These are phyloP conservation scores for Salvelinus alpinus DNA, from an alignment of 2,113 vertebrate species.

Conservation along the genomic window DNA sequence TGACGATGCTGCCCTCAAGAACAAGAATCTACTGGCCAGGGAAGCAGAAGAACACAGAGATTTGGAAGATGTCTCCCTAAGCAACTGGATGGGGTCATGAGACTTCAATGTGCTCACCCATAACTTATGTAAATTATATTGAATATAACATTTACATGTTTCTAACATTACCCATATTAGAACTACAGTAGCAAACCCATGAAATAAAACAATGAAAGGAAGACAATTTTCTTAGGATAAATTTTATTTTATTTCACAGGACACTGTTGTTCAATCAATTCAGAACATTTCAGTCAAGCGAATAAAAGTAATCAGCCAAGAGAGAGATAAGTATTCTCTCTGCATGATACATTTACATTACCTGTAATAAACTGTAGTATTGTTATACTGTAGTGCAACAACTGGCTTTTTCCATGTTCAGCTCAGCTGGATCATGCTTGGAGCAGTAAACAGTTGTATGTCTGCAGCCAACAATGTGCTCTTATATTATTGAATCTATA, in stretches of 20 bases:
- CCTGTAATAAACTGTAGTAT: constrained; percentile 5
- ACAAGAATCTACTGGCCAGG: constrained; percentile 57
- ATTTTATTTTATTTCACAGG: constrained; percentile 38
- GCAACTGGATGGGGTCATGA: background rate
- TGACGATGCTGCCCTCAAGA: constrained; percentile 51
- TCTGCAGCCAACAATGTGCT: constrained; percentile 1
- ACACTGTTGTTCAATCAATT: constrained; percentile 33
- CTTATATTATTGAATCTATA: constrained; percentile 1
- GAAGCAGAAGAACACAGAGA: constrained; percentile 40
- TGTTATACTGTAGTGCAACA: constrained; percentile 8
- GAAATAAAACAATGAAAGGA: background rate
- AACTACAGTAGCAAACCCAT: background rate
- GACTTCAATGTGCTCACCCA: background rate
- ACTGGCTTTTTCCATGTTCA: background rate
- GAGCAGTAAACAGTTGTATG: background rate
- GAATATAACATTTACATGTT: background rate
- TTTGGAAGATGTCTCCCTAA: background rate
- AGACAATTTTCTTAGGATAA: constrained; percentile 13
- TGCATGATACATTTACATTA: background rate
- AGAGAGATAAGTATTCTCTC: constrained; percentile 4
- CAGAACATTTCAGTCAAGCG: constrained; percentile 27
- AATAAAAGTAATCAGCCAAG: constrained; percentile 29
- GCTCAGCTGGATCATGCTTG: constrained; percentile 8
- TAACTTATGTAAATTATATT: too few relatives aligned
- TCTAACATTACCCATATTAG: background rate